Evolutionary conservation across 2,113 vertebrate species (phyloP), one percentile per base, ranked within the genome.

Genomic region (Nesoenas mayeri): DNA sequence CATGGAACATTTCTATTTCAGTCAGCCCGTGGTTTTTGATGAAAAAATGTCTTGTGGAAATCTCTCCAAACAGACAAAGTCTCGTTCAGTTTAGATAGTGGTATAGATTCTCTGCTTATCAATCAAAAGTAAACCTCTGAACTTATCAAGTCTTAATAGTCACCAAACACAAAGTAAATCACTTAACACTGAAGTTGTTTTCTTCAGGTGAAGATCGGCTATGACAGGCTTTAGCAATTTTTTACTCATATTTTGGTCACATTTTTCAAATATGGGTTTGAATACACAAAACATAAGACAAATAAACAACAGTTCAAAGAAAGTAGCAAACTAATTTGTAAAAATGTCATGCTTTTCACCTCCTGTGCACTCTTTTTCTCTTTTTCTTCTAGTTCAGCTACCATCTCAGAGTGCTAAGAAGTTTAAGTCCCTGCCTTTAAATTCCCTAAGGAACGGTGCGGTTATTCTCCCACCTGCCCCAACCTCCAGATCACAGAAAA

Each of bases 331-430:
- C 11, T 58, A 1, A 20, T 64, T 58, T 86, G 21, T 71, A 71
- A 83, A 92, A 92, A 73, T 84, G 21, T 12, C 21, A 19, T 60
- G 32, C 36, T 93, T 93, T 69, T 96, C 50, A 93, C 53, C 51
- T 79, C 53, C 65, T 94, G 16, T 71, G 40, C 10, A 53, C 18
- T 82, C 31, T 85, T n/a, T 74, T 81, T 57, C 62, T 42, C 17
- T 74, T 73, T 88, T 53, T 84, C 29, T 54, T 92, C 50, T 92
- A 98, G 98, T 91, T 62, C 96, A 96, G 56, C 89, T 98, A 61
- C 97, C 97, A 75, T 85, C 96, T 74, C 98, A 98, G 90, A 96
- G 92, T 73, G 91, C 97, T 71, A 98, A 96, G 94, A 98, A 98
- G 85, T 95, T 97, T 42, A 98, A 98, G 87, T 97, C 97, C 38